A percentile compares a stretch with the other conserved stretches of the same genome.
Evolutionary conservation across 2,797 vertebrate genomes (phyloP).

Genomic region (Cyprinodon diabolis): DNA sequence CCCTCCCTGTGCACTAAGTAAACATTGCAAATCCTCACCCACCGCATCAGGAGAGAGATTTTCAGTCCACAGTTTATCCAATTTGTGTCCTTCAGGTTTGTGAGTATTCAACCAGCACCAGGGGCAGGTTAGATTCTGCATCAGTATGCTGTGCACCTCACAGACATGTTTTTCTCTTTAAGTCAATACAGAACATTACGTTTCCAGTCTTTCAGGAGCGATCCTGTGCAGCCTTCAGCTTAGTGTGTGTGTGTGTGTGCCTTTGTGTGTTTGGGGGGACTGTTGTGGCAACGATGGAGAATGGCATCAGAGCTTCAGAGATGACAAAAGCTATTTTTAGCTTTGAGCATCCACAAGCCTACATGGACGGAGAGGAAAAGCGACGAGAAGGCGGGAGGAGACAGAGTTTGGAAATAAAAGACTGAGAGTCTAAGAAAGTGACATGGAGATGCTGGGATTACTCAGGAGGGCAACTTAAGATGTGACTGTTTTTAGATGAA

Average conservation of each 20-base stretch:
- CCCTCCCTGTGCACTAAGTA: slow-evolving; percentile 22
- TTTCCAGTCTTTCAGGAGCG: slow-evolving; percentile 20
- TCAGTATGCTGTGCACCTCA: not conserved
- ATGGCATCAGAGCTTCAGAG: slow-evolving; percentile 55
- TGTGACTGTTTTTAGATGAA: not conserved
- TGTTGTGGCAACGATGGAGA: slow-evolving; percentile 53
- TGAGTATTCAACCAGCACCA: slow-evolving; percentile 9
- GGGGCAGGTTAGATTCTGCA: slow-evolving; percentile 13
- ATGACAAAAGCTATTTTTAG: slow-evolving; percentile 73
- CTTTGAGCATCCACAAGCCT: slow-evolving; percentile 43
- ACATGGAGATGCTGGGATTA: not conserved
- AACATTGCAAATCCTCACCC: slow-evolving; percentile 33
- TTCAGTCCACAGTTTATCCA: slow-evolving; percentile 24
- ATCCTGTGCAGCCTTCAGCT: not conserved
- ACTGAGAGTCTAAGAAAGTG: not conserved
- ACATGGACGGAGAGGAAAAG: slow-evolving; percentile 39
- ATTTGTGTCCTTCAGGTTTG: slow-evolving; percentile 14
- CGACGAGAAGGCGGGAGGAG: slow-evolving; percentile 30
- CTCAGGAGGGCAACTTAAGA: not conserved
- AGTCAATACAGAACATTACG: slow-evolving; percentile 17
- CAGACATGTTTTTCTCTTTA: slow-evolving; percentile 17
- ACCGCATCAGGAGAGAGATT: slow-evolving; percentile 29
- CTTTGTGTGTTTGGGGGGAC: not conserved
- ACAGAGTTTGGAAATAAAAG: slow-evolving; percentile 7
- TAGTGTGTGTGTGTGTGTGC: slow-evolving; percentile 6